phyloP scores from a whole-genome alignment of 2,888 invertebrate species.

The Volucella zonaria region DNA sequence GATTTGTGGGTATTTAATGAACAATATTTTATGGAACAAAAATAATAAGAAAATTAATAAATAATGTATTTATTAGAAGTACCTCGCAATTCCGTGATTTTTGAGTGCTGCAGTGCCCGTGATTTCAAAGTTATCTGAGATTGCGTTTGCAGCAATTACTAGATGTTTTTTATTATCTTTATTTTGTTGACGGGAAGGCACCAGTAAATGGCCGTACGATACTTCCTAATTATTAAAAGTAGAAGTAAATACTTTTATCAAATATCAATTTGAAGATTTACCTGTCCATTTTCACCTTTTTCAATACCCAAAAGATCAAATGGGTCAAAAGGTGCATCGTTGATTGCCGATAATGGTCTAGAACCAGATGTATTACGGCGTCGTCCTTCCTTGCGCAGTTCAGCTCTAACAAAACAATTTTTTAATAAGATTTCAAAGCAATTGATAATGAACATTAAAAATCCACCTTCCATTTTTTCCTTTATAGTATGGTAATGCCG shows the following conservation, averaged over 20 bases:
- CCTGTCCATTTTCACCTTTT: constrained; percentile 92
- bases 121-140: constrained; percentile 81
- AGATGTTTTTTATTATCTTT: constrained; percentile 82
- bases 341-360: constrained; percentile 91
- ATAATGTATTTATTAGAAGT: constrained; percentile 73
- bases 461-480: constrained; percentile 86
- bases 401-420: constrained; percentile 82
- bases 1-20: neutral
- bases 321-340: constrained; percentile 91
- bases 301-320: constrained; percentile 93
- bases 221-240: constrained; percentile 86
- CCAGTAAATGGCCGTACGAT: constrained; percentile 92
- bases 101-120: constrained; percentile 83
- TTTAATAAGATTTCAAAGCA: constrained; percentile 38
- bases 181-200: constrained; percentile 86
- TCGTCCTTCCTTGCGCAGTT: constrained; percentile 88
- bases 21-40: neutral
- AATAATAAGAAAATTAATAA: neutral
- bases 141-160: constrained; percentile 76
- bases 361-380: constrained; percentile 92
- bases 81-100: constrained; percentile 85
- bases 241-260: neutral
- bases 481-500: constrained; percentile 92
- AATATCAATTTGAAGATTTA: constrained; percentile 81
- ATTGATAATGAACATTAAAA: constrained; percentile 31